A percentile compares a stretch with the other conserved stretches of the same genome.
These are phyloP conservation scores for Drosophila ambigua DNA, from an alignment of 1,140 invertebrate species.

Conservation along the genomic window DNA sequence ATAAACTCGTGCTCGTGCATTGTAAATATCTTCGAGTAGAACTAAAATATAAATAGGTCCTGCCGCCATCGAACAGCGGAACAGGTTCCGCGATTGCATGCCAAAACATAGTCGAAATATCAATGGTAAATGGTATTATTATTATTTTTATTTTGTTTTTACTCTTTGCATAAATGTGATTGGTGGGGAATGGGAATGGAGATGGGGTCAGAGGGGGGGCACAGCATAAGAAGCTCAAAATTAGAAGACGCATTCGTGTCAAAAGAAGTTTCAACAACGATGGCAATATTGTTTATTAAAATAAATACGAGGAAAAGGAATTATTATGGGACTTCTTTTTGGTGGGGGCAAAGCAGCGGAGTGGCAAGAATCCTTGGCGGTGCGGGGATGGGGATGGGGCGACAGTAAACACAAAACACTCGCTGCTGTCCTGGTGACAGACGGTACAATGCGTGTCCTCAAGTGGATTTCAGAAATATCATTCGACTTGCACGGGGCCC, in stretches of 20 bases:
- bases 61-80: conserved; percentile 3
- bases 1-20: not conserved
- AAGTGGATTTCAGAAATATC: conserved; percentile 69
- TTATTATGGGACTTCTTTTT: conserved; percentile 50
- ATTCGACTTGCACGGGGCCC: conserved; percentile 29
- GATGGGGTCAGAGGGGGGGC: too few relatives aligned
- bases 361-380: not conserved
- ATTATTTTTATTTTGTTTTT: conserved; percentile 45
- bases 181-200: conserved; percentile 3
- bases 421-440: conserved; percentile 78
- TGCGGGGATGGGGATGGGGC: conserved; percentile 5
- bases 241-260: conserved; percentile 71
- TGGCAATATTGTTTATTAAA: conserved; percentile 74
- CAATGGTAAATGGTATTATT: conserved; percentile 6
- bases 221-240: conserved; percentile 60
- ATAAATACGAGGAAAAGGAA: conserved; percentile 76
- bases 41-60: conserved; percentile 60
- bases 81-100: conserved; percentile 57
- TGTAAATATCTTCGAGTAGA: not conserved
- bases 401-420: conserved; percentile 47
- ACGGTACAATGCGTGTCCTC: conserved; percentile 81
- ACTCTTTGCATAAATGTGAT: conserved; percentile 52
- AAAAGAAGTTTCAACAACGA: conserved; percentile 72
- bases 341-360: not conserved
- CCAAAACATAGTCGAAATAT: conserved; percentile 49